Conservation (phyloP, 2,888 invertebrate species). For the Hoplodrina blanda region DNA sequence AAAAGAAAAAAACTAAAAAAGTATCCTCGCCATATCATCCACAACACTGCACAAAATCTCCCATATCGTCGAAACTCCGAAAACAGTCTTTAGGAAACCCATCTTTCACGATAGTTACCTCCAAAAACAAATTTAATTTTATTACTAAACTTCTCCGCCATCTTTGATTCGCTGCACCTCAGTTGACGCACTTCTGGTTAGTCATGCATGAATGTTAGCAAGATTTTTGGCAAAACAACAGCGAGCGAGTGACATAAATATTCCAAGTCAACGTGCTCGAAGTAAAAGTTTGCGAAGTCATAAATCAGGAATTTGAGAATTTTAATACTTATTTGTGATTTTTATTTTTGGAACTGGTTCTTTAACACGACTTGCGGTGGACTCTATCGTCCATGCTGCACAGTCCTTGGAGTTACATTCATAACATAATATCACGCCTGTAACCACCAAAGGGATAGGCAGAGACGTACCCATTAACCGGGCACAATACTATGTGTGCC, state of each 20-base stretch:
- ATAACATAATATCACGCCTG: too few relatives aligned
- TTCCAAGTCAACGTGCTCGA: conserved; percentile 47
- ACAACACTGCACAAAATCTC: conserved; percentile 1
- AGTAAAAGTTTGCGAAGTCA: conserved; percentile 46
- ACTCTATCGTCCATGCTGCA: too few relatives aligned
- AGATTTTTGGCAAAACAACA: conserved; percentile 74
- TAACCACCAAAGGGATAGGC: too few relatives aligned
- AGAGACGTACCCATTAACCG: too few relatives aligned
- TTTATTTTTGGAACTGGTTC: too few relatives aligned
- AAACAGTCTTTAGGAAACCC: conserved; percentile 28
- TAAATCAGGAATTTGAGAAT: conserved; percentile 51
- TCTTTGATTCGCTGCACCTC: conserved; percentile 58
- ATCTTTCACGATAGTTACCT: conserved; percentile 20
- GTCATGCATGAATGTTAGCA: conserved; percentile 62
- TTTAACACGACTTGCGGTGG: too few relatives aligned
- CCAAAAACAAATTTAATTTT: conserved; percentile 61
- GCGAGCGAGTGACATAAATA: conserved; percentile 61
- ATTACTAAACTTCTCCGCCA: conserved; percentile 47
- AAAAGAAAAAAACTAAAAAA: neutral
- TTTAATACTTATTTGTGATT: conserved; percentile 39
- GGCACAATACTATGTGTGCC: too few relatives aligned
- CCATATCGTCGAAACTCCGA: conserved; percentile 21
- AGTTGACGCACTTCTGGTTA: conserved; percentile 44
- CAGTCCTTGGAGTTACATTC: too few relatives aligned
- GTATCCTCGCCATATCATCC: neutral